Evolutionary conservation across 2,888 invertebrate genomes (phyloP).

Genomic region (Agriopis leucophaearia): DNA sequence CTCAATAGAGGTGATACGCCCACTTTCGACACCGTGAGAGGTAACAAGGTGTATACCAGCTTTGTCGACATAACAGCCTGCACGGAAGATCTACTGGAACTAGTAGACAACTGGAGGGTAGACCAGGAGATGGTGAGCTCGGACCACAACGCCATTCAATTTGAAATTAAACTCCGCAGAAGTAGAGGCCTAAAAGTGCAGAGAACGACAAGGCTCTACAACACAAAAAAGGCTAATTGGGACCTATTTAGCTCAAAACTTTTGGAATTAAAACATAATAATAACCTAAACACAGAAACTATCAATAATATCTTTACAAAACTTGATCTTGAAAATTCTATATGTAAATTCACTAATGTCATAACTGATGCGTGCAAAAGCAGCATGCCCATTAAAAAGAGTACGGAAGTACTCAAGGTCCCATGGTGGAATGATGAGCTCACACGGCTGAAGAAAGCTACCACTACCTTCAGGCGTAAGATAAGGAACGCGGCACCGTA

Average conservation of each 20-base stretch:
- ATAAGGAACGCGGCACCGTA: not conserved
- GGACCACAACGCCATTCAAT: not conserved
- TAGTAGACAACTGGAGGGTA: not conserved
- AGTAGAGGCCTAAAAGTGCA: too few relatives aligned
- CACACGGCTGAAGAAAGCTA: not conserved
- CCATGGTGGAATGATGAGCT: not conserved
- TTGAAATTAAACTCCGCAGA: too few relatives aligned
- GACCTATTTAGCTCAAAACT: not conserved
- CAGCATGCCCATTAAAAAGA: not conserved
- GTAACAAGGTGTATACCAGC: not conserved
- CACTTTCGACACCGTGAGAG: not conserved
- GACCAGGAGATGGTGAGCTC: constrained; percentile 11
- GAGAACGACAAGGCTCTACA: too few relatives aligned
- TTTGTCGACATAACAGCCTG: not conserved
- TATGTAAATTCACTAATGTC: not conserved
- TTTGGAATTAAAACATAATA: not conserved
- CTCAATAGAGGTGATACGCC: not conserved
- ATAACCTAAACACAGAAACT: not conserved
- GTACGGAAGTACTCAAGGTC: not conserved
- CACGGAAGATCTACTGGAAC: too few relatives aligned
- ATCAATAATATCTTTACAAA: not conserved
- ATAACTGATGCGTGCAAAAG: not conserved
- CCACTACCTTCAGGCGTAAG: not conserved
- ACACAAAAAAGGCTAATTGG: too few relatives aligned
- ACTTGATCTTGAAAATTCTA: not conserved